phyloP scores from a whole-genome alignment of 2,888 invertebrate species.

The Lamellibrachia satsuma region DNA sequence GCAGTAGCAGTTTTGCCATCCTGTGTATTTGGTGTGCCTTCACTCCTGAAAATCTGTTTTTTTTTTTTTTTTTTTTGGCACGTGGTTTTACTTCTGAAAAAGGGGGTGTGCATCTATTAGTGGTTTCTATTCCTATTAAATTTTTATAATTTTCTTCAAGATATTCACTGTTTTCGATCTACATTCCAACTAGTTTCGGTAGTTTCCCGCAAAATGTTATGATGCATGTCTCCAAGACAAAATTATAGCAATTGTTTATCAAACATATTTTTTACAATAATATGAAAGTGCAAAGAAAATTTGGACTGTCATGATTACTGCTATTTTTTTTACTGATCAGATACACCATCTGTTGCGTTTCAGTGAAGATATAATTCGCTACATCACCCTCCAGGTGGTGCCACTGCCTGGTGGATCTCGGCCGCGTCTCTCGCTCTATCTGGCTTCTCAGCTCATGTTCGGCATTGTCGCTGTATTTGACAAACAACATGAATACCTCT shows the following conservation, averaged over 20 bases:
- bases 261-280: neutral
- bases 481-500: constrained; percentile 47
- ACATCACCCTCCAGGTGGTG: constrained; percentile 41
- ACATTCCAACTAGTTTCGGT: neutral
- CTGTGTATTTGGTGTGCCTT: too few relatives aligned
- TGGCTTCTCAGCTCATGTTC: constrained; percentile 53
- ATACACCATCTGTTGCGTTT: neutral
- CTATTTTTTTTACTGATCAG: neutral
- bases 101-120: too few relatives aligned
- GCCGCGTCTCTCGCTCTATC: constrained; percentile 51
- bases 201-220: neutral
- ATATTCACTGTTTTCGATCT: neutral
- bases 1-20: too few relatives aligned
- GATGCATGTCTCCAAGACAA: neutral
- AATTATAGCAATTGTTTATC: neutral
- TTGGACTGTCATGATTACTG: neutral
- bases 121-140: too few relatives aligned
- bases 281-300: neutral
- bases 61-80: too few relatives aligned
- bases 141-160: neutral
- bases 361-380: constrained; percentile 49
- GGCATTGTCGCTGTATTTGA: constrained; percentile 46
- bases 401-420: constrained; percentile 34
- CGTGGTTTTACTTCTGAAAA: too few relatives aligned
- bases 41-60: too few relatives aligned